Percentiles rank a stretch among this genome's conserved stretches.
Conservation (phyloP, 2,888 invertebrate species). For the Stegana nigrithorax region DNA sequence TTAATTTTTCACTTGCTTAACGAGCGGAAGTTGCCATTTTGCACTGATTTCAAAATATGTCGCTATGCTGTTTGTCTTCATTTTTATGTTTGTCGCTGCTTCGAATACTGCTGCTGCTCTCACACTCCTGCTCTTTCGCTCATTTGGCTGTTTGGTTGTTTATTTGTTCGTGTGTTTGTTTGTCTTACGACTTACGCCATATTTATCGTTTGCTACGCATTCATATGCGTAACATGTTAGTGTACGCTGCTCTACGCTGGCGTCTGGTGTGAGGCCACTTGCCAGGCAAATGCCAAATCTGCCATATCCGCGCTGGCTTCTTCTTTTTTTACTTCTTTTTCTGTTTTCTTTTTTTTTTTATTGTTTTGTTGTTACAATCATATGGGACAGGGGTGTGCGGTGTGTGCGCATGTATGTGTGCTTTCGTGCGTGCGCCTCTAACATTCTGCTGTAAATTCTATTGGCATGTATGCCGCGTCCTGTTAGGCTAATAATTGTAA, state of each 20-base stretch:
- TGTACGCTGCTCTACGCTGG: neutral
- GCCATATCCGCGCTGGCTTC: constrained; percentile 34
- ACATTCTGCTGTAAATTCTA: no score
- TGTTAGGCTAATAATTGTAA: no score
- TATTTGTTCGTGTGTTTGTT: neutral
- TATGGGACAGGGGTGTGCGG: no score
- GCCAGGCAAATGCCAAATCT: neutral
- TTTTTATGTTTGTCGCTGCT: neutral
- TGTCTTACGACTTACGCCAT: neutral
- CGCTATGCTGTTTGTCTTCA: constrained; percentile 32
- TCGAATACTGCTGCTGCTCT: neutral
- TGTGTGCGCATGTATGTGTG: no score
- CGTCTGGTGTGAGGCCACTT: neutral
- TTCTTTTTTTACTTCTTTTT: constrained; percentile 12
- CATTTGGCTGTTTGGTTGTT: neutral
- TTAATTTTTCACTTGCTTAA: constrained; percentile 67
- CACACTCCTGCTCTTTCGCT: neutral
- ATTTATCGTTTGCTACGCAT: neutral
- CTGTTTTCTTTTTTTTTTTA: constrained; percentile 27
- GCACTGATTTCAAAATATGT: constrained; percentile 65
- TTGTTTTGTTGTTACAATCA: no score
- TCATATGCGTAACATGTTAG: constrained; percentile 11
- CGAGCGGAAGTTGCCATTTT: constrained; percentile 66
- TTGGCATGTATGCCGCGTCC: no score
- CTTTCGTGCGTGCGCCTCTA: no score